Conservation (phyloP, 2,888 invertebrate genomes). For the Noctua pronuba region DNA sequence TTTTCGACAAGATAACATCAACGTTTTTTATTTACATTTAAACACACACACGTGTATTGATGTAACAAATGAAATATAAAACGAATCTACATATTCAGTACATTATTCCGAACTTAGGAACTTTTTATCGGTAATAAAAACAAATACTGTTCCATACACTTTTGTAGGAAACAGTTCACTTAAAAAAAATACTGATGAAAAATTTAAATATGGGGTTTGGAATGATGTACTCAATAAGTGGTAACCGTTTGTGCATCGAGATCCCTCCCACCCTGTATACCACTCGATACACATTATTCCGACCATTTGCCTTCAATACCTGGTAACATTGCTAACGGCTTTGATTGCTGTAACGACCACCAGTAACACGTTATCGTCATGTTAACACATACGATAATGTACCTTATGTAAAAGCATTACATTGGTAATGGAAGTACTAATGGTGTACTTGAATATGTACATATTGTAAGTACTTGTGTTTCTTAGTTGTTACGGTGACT, state of each 20-base stretch:
- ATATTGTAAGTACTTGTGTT: not conserved
- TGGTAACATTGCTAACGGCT: constrained; percentile 30
- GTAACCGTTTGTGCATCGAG: not conserved
- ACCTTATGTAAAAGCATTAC: constrained; percentile 1
- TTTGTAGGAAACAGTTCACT: too few relatives aligned
- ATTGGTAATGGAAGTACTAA: constrained; percentile 36
- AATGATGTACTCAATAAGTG: too few relatives aligned
- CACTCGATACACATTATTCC: constrained; percentile 19
- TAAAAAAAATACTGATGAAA: too few relatives aligned
- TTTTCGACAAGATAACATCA: not conserved
- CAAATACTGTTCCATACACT: too few relatives aligned
- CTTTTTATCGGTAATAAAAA: too few relatives aligned
- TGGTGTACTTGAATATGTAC: constrained; percentile 27
- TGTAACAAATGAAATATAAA: too few relatives aligned
- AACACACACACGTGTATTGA: not conserved
- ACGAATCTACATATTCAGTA: too few relatives aligned
- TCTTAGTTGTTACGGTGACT: not conserved
- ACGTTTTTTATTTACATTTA: not conserved
- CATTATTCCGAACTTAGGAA: too few relatives aligned
- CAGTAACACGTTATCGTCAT: constrained; percentile 16
- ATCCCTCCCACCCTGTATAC: not conserved
- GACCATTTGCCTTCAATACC: constrained; percentile 24
- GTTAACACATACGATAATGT: constrained; percentile 44
- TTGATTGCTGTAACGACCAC: constrained; percentile 31
- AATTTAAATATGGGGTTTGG: too few relatives aligned